phyloP scores from a whole-genome alignment of 2,888 invertebrate species.

The Macrosiphum euphorbiae region DNA sequence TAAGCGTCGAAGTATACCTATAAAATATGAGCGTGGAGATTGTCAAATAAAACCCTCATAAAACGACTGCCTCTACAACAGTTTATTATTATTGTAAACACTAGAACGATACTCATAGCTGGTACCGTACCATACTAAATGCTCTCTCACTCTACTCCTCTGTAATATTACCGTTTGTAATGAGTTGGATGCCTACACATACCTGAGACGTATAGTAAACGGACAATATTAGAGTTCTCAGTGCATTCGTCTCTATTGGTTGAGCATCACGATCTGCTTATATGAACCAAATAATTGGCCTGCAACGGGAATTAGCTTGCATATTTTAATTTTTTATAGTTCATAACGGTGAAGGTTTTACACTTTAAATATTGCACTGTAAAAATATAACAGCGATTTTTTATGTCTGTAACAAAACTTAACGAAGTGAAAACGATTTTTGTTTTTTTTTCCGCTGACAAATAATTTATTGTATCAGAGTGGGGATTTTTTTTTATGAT shows the following conservation, averaged over 20 bases:
- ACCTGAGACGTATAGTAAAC: background rate
- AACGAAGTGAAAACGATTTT: constrained; percentile 34
- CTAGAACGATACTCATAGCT: background rate
- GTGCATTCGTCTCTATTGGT: background rate
- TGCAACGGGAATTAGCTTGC: background rate
- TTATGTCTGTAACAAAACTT: background rate
- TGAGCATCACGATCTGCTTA: background rate
- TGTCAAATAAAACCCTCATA: constrained; percentile 26
- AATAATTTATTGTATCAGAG: constrained; percentile 14
- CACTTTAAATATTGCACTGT: background rate
- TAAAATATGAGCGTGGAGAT: background rate
- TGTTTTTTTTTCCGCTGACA: background rate
- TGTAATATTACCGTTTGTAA: background rate
- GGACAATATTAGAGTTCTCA: background rate
- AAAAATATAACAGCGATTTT: constrained; percentile 16
- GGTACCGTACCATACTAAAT: background rate
- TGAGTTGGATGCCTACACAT: background rate
- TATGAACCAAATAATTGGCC: background rate
- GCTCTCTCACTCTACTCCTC: background rate
- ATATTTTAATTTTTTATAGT: constrained; percentile 19
- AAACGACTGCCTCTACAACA: background rate
- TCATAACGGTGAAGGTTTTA: constrained; percentile 1
- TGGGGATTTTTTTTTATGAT: background rate
- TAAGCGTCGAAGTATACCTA: background rate
- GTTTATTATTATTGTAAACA: background rate